These are phyloP conservation scores for Polyodon spathula DNA, from an alignment of 2,113 vertebrate genomes.

Conservation along the genomic window DNA sequence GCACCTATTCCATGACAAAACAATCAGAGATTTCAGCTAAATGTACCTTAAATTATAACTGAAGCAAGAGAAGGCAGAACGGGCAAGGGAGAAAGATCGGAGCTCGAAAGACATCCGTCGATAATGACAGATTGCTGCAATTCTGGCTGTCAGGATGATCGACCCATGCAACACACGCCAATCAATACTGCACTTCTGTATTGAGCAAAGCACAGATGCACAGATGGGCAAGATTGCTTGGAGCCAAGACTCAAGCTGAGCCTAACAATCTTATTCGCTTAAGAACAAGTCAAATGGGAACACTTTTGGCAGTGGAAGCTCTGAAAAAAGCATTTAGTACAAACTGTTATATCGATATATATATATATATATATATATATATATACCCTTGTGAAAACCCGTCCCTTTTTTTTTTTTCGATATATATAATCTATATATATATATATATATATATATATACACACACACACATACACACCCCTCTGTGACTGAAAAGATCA, in stretches of 20 bases:
- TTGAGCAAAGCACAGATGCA: constrained; percentile 57
- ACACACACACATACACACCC: too few species aligned
- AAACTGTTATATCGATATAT: too few species aligned
- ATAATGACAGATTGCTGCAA: constrained; percentile 99
- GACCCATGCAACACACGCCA: constrained; percentile 87
- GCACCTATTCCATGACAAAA: constrained; percentile 47
- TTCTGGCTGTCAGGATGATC: constrained; percentile 94
- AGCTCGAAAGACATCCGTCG: constrained; percentile 78
- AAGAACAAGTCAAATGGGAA: constrained; percentile 37
- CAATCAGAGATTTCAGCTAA: constrained; percentile 50
- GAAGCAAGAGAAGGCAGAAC: constrained; percentile 42
- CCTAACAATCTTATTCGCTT: constrained; percentile 50
- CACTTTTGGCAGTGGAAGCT: constrained; percentile 49
- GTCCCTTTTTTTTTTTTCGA: too few species aligned
- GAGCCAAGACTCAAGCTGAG: constrained; percentile 61
- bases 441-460: too few species aligned
- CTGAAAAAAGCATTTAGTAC: constrained; percentile 4
- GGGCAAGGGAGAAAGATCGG: constrained; percentile 62
- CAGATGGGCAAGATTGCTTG: constrained; percentile 57
- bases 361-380: too few species aligned
- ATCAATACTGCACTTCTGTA: constrained; percentile 88
- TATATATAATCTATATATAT: too few species aligned
- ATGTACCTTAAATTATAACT: constrained; percentile 56
- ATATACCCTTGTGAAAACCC: too few species aligned
- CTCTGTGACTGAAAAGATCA: too few species aligned